Base-by-base conservation (phyloP, 35 echinoderm and acorn worm genomes). In the Eucidaris tribuloides region DNA sequence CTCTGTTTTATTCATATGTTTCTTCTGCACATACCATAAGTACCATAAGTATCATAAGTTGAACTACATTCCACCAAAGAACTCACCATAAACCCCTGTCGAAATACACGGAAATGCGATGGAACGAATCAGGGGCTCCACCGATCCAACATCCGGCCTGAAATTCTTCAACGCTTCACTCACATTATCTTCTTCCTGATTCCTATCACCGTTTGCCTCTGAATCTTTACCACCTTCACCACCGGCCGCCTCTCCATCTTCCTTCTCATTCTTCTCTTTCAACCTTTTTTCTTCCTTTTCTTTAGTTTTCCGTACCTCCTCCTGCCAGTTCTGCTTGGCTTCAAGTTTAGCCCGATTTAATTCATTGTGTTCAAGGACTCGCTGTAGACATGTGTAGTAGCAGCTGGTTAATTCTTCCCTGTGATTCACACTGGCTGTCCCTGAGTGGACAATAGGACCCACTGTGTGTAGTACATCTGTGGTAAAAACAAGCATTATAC, bases 61-160 rank as follows among this genome's bases (percentile, higher is more conserved):
- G 19, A 23, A 17, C 7, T 11, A 33, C 18, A 2, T 31, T 45
- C 25, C 18, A 6, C 3, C 48, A 2, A 25, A 7, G 18, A 14
- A 74, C 70, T 87, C 62, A 96, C 92, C 92, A 91, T 86, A 96
- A 41, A 96, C 70, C 40, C 92, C 92, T 54, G 92, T 96, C 41
- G 92, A 96, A 70, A 96, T 90, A 58, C 92, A 96, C 31, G 92
- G 92, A 44, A 87, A 90, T 45, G 92, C 92, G 65, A 96, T 57
- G 43, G 87, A 90, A 9, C 60, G 58, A 50, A 93, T 93, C 32
- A 82, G 71, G 3, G 91, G 91, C 43, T 93, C 91, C 33, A 66
- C 57, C 32, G 29, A 9, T 42, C 24, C 80, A 20, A 62, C 20
- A 42, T 57, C 54, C 19, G 25, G 11, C 39, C 45, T 30, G 2